Evolutionary conservation across 1,140 invertebrate species (phyloP).

Genomic region (Aphaenogaster floridana): DNA sequence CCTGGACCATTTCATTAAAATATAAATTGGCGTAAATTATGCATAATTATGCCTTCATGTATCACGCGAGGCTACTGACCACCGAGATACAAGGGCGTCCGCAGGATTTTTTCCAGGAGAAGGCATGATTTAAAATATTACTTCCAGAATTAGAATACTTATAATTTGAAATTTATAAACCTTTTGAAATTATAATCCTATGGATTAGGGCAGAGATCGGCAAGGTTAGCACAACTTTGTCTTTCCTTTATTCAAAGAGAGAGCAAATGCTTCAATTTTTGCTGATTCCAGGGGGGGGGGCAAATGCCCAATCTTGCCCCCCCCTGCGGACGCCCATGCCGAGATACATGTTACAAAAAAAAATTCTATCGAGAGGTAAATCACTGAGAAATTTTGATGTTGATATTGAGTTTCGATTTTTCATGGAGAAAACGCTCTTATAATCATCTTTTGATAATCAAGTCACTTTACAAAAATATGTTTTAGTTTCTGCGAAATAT

Average conservation of each 20-base stretch:
- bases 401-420: not conserved
- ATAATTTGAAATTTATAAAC: too few relatives aligned
- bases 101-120: too few relatives aligned
- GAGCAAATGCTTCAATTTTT: too few relatives aligned
- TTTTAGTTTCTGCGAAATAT: conserved; percentile 2
- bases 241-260: too few relatives aligned
- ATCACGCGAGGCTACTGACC: not conserved
- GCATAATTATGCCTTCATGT: conserved; percentile 43
- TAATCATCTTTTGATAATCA: not conserved
- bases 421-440: not conserved
- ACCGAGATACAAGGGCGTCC: not conserved
- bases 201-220: too few relatives aligned
- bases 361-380: not conserved
- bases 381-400: not conserved
- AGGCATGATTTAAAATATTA: too few relatives aligned
- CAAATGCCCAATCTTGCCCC: too few relatives aligned
- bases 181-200: too few relatives aligned
- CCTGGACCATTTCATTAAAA: conserved; percentile 81
- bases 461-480: conserved; percentile 2
- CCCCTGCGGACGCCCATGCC: too few relatives aligned
- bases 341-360: not conserved
- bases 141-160: too few relatives aligned
- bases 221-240: too few relatives aligned
- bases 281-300: too few relatives aligned
- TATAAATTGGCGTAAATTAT: not conserved